A percentile compares a stretch with the other conserved stretches of the same genome.
These are phyloP conservation scores for Alloplasta piceator DNA, from an alignment of 2,888 invertebrate genomes.

Conservation along the genomic window DNA sequence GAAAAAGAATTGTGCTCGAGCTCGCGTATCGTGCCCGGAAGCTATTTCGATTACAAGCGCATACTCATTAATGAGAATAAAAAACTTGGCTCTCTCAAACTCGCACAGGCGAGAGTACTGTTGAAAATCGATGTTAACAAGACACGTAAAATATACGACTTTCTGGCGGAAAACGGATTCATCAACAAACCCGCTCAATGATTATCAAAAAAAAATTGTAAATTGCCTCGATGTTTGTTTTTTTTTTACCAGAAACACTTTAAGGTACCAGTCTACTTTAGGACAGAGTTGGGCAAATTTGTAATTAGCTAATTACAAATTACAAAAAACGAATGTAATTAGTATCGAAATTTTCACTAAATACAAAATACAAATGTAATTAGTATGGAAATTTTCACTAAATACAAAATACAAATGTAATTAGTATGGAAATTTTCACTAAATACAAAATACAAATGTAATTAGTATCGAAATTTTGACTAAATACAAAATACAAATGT, in stretches of 20 bases:
- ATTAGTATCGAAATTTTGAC: too few relatives aligned
- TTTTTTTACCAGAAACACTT: background rate
- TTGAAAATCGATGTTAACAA: constrained; percentile 97
- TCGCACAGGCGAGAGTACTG: constrained; percentile 92
- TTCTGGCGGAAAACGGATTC: constrained; percentile 89
- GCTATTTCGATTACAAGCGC: constrained; percentile 91
- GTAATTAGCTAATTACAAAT: too few relatives aligned
- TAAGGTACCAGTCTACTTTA: too few relatives aligned
- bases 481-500: too few relatives aligned
- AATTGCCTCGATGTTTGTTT: background rate
- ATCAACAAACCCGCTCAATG: constrained; percentile 85
- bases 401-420: too few relatives aligned
- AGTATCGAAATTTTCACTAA: too few relatives aligned
- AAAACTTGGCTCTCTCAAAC: constrained; percentile 89
- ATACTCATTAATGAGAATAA: constrained; percentile 90
- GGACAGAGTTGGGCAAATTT: too few relatives aligned
- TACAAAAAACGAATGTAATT: too few relatives aligned
- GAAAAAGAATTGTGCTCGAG: constrained; percentile 92
- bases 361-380: too few relatives aligned
- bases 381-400: too few relatives aligned
- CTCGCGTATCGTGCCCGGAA: constrained; percentile 90
- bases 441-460: too few relatives aligned
- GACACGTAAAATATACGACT: constrained; percentile 94
- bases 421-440: too few relatives aligned
- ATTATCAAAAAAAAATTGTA: background rate